A percentile compares a stretch with the other conserved stretches of the same genome.
Conservation (phyloP, 2,113 vertebrate genomes). For the Emydura subglobosa region DNA sequence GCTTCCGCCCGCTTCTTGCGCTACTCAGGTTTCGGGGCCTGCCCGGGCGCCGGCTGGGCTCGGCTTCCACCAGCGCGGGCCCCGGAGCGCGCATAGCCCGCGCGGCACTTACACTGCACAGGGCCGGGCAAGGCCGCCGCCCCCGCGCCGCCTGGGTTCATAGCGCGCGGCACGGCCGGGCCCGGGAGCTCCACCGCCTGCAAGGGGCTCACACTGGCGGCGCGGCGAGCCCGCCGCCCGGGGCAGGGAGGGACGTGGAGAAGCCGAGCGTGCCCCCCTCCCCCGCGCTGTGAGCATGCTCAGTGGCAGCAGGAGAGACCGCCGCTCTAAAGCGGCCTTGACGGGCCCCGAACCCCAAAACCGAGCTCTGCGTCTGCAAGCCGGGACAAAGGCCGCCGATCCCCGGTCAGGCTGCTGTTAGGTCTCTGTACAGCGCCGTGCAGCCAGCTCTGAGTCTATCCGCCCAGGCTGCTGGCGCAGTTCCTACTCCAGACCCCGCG, state of each 20-base stretch:
- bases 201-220: background rate
- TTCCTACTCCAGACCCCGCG: too few relatives aligned
- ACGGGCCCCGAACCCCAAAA: too few relatives aligned
- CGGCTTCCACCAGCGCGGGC: slow-evolving; percentile 43
- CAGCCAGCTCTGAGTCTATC: too few relatives aligned
- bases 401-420: too few relatives aligned
- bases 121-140: slow-evolving; percentile 68
- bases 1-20: slow-evolving; percentile 4
- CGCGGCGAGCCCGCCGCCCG: background rate
- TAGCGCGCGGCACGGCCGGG: slow-evolving; percentile 14
- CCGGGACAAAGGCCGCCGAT: too few relatives aligned
- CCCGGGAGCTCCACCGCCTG: background rate
- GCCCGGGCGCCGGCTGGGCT: background rate
- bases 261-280: background rate
- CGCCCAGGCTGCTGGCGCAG: too few relatives aligned
- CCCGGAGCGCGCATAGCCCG: slow-evolving; percentile 71
- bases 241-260: slow-evolving; percentile 73
- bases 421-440: too few relatives aligned
- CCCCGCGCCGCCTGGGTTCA: slow-evolving; percentile 62
- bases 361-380: too few relatives aligned
- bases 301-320: background rate
- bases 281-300: slow-evolving; percentile 59
- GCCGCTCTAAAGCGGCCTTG: background rate
- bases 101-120: slow-evolving; percentile 79
- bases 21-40: slow-evolving; percentile 77